Evolutionary conservation across 2,797 vertebrate species (phyloP), one percentile per base, ranked within the genome.

Genomic region (Enteromius trimaculatus): DNA sequence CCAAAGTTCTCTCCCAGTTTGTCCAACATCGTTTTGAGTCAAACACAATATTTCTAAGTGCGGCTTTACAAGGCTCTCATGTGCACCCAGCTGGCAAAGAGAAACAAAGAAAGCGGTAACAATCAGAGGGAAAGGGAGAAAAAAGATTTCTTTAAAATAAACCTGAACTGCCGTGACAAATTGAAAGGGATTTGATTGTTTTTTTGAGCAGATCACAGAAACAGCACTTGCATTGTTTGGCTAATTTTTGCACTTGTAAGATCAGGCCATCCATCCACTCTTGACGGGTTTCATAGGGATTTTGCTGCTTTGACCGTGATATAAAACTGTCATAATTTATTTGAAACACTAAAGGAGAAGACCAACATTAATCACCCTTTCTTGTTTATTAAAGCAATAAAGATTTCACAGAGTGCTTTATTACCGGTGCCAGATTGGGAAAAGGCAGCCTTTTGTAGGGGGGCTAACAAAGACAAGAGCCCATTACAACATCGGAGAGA

Each of bases 301-400:
- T 93, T 92, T 92, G 92, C 92, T 92, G 90, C 91, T 86, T 87
- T 93, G 94, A 94, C 93, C 93, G 86, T 91, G 93, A 92, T 92
- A 93, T 95, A 95, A 95, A 95, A 92, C 92, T 94, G 94, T 94
- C 93, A 95, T 93, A 92, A 92, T 95, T 95, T 95, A 95, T 95
- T 93, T 95, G 94, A 94, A 93, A 94, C 95, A 93, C 93, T 92
- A 92, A 94, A 95, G 93, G 93, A 92, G 92, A 93, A 93, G 94
- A 92, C 92, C 92, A 92, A 92, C 95, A 95, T 95, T 94, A 95
- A 95, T 95, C 95, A 95, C 90, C 77, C 89, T 91, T 92, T 93
- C 90, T 94, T 95, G 94, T 95, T 95, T 95, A 95, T 95, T 93
- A 95, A 95, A 95, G 93, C 92, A 91, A 92, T 95, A 95, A 95